These are phyloP conservation scores for Anthonomus grandis DNA, from an alignment of 1,140 invertebrate genomes.

Conservation along the genomic window DNA sequence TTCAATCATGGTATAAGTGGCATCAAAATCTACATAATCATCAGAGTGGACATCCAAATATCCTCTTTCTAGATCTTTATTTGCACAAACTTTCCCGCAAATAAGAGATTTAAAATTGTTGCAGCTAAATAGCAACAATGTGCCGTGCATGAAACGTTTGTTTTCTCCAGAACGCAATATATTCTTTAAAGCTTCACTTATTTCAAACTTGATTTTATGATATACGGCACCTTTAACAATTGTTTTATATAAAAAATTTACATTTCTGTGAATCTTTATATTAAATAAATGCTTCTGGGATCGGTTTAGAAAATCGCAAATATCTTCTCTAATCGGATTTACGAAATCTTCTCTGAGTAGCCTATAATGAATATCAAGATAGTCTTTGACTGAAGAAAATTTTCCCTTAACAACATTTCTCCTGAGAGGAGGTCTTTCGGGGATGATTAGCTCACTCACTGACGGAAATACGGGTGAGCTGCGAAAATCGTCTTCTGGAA, in stretches of 20 bases:
- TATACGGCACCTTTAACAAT: slow-evolving; percentile 26
- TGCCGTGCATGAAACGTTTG: slow-evolving; percentile 66
- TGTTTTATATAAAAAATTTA: slow-evolving; percentile 35
- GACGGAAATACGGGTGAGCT: too few species aligned
- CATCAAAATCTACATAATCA: slow-evolving; percentile 8
- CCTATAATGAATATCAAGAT: slow-evolving; percentile 73
- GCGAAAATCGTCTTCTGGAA: too few species aligned
- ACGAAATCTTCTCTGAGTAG: slow-evolving; percentile 73
- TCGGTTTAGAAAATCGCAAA: background rate
- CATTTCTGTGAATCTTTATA: slow-evolving; percentile 25
- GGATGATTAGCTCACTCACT: too few species aligned
- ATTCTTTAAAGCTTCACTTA: slow-evolving; percentile 37
- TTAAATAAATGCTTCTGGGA: slow-evolving; percentile 48
- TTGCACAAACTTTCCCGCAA: slow-evolving; percentile 62
- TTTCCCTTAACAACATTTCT: too few species aligned
- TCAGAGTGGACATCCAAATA: slow-evolving; percentile 52
- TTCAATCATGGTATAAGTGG: slow-evolving; percentile 60
- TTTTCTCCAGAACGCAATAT: slow-evolving; percentile 54
- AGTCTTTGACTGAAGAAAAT: too few species aligned
- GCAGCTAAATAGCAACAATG: slow-evolving; percentile 64
- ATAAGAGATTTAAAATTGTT: slow-evolving; percentile 65
- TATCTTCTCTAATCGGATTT: slow-evolving; percentile 51
- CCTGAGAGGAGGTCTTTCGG: too few species aligned
- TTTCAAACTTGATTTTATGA: slow-evolving; percentile 20
- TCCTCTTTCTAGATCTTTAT: slow-evolving; percentile 49